These are phyloP conservation scores for Hippopotamyrus pictus DNA, from an alignment of 2,797 vertebrate species.

Conservation along the genomic window DNA sequence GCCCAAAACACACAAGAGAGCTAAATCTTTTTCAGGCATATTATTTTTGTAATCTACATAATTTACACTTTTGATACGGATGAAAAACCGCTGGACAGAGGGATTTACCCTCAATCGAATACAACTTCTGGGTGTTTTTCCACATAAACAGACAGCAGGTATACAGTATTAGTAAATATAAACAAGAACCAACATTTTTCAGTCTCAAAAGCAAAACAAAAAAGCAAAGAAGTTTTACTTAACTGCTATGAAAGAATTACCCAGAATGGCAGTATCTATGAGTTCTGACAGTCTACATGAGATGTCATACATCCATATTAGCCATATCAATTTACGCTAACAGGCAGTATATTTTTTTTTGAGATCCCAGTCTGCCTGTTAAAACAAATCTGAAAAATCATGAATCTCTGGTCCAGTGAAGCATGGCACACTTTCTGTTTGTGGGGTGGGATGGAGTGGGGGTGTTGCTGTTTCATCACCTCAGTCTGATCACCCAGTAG, in stretches of 20 bases:
- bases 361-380: neutral
- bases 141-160: neutral
- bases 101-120: neutral
- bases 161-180: neutral
- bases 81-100: neutral
- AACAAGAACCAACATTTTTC: neutral
- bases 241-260: neutral
- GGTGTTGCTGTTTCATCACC: constrained; percentile 48
- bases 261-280: neutral
- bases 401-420: constrained; percentile 20
- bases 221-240: neutral
- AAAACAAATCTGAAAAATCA: constrained; percentile 37
- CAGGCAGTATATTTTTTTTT: neutral
- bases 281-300: neutral
- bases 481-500: constrained; percentile 85
- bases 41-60: neutral
- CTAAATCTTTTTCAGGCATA: neutral
- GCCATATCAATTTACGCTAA: neutral
- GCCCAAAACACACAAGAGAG: neutral
- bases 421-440: constrained; percentile 28
- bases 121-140: neutral
- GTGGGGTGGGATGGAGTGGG: neutral
- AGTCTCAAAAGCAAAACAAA: neutral
- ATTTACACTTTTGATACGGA: neutral
- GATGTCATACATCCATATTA: neutral